These are phyloP conservation scores for Goniozus legneri DNA, from an alignment of 1,140 invertebrate species.

Conservation along the genomic window DNA sequence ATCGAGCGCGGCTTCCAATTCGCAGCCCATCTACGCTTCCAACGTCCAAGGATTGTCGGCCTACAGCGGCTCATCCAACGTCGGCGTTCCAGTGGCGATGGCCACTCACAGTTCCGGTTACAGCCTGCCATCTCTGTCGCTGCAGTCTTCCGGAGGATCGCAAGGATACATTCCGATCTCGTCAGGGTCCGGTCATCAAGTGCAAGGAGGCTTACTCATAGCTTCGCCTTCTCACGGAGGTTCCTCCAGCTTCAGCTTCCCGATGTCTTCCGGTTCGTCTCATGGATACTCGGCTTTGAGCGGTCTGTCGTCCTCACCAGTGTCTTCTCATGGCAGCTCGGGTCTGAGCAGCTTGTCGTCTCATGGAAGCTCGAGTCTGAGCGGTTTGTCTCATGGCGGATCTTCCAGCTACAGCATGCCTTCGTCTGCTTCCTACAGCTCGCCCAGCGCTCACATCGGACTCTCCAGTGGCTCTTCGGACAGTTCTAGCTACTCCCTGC, in stretches of 20 bases:
- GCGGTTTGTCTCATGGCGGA: neutral
- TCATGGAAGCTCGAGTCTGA: slow-evolving; percentile 1
- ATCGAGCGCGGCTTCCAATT: slow-evolving; percentile 3
- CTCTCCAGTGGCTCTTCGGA: slow-evolving; percentile 32
- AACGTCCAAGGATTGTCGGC: slow-evolving; percentile 26
- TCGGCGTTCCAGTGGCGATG: slow-evolving; percentile 23
- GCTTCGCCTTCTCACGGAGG: slow-evolving; percentile 20
- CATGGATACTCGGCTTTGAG: slow-evolving; percentile 15
- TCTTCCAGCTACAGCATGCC: slow-evolving; percentile 11
- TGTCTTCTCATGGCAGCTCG: slow-evolving; percentile 19
- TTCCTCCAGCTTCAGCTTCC: slow-evolving; percentile 20
- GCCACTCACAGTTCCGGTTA: slow-evolving; percentile 17
- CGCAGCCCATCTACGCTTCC: slow-evolving; percentile 14
- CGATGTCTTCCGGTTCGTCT: slow-evolving; percentile 21
- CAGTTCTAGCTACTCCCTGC: slow-evolving; percentile 35
- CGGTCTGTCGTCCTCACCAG: slow-evolving; percentile 4
- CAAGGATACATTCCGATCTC: slow-evolving; percentile 21
- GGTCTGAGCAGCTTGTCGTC: slow-evolving; percentile 6
- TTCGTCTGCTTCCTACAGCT: slow-evolving; percentile 17
- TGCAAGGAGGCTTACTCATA: slow-evolving; percentile 33
- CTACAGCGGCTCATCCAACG: slow-evolving; percentile 17
- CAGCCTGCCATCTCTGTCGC: slow-evolving; percentile 7
- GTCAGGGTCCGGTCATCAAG: slow-evolving; percentile 27
- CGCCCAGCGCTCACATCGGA: slow-evolving; percentile 19
- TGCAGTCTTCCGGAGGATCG: slow-evolving; percentile 9